These are phyloP conservation scores for Myotis daubentonii DNA, from an alignment of 2,797 vertebrate species.

Conservation along the genomic window DNA sequence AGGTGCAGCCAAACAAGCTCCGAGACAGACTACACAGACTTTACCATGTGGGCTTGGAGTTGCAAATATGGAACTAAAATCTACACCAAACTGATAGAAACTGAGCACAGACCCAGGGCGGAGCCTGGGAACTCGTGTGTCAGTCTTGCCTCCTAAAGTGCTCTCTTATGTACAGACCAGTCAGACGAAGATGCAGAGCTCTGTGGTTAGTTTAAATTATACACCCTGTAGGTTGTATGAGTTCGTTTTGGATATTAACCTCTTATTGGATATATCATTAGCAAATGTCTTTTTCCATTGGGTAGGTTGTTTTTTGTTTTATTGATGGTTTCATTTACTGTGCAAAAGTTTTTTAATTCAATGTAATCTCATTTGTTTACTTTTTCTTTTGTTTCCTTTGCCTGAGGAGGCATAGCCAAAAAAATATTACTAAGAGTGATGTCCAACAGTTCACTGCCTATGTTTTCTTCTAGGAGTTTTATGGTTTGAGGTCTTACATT, in stretches of 20 bases:
- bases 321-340: neutral
- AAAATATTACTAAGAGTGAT: too few relatives aligned
- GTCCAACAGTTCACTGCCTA: neutral
- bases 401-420: neutral
- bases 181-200: too few relatives aligned
- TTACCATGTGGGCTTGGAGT: too few relatives aligned
- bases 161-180: too few relatives aligned
- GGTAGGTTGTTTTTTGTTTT: neutral
- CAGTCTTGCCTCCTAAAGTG: too few relatives aligned
- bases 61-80: too few relatives aligned
- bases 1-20: too few relatives aligned
- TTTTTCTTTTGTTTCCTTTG: neutral
- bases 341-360: neutral
- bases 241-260: neutral
- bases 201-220: too few relatives aligned
- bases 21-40: too few relatives aligned
- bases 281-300: neutral
- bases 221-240: neutral
- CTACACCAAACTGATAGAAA: too few relatives aligned
- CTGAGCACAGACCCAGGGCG: too few relatives aligned
- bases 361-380: neutral
- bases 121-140: too few relatives aligned
- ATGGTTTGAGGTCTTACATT: neutral
- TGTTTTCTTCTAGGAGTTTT: neutral
- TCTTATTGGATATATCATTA: neutral